These are phyloP conservation scores for Anolis apletophallus DNA, from an alignment of 2,797 vertebrate genomes.

Conservation along the genomic window DNA sequence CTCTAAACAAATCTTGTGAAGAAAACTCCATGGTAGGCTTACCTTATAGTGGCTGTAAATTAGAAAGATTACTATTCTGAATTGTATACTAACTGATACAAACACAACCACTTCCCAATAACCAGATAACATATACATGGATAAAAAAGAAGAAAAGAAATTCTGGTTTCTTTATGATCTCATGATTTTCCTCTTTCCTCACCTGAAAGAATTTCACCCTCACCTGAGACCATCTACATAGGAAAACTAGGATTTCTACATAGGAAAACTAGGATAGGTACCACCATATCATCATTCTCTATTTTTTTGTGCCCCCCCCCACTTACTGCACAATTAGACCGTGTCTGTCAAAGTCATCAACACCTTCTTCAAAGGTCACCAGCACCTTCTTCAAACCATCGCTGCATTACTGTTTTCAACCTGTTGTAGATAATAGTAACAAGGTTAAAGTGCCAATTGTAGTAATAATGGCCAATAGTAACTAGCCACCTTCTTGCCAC, in stretches of 20 bases:
- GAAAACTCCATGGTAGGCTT: no score
- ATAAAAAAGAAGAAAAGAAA: not conserved
- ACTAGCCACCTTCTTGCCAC: no score
- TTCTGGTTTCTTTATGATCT: not conserved
- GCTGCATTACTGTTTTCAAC: not conserved
- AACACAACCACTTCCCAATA: not conserved
- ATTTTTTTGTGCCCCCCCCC: no score
- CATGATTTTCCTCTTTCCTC: not conserved
- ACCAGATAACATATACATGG: not conserved
- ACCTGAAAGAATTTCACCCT: not conserved
- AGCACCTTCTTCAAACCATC: not conserved
- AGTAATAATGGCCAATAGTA: no score
- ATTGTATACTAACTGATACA: not conserved
- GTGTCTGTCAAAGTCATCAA: no score
- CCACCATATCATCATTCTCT: no score
- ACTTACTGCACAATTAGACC: not conserved
- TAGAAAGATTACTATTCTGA: no score
- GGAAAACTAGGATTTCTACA: not conserved
- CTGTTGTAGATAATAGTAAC: not conserved
- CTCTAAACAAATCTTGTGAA: no score
- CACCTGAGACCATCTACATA: no score
- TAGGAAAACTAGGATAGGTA: not conserved
- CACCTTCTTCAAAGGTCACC: no score
- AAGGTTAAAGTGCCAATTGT: no score
- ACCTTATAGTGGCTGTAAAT: no score